Conservation (phyloP, 1,140 invertebrate genomes). For the Cotesia glomerata region DNA sequence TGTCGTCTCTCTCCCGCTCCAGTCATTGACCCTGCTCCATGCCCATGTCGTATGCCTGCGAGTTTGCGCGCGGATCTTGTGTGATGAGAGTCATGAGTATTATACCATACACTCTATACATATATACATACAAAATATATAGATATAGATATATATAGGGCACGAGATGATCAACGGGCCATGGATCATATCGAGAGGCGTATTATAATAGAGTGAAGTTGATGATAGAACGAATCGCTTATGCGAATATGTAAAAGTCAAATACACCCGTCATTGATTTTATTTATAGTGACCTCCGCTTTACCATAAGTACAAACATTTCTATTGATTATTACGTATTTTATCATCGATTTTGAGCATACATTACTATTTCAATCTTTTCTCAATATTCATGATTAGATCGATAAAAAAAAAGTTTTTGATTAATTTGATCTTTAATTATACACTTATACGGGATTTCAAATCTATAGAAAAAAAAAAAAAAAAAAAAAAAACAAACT, state of each 20-base stretch:
- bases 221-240: conserved; percentile 7
- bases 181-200: conserved; percentile 22
- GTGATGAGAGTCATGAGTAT: not conserved
- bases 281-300: not conserved
- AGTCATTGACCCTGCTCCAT: conserved; percentile 50
- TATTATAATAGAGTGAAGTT: conserved; percentile 5
- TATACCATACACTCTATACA: conserved; percentile 3
- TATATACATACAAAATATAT: no score
- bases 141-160: not conserved
- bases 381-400: no score
- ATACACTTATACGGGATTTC: not conserved
- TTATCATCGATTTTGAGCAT: not conserved
- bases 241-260: not conserved
- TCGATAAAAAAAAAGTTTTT: no score
- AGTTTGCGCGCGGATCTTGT: conserved; percentile 28
- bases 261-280: conserved; percentile 12
- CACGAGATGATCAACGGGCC: conserved; percentile 5
- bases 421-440: not conserved
- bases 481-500: conserved; percentile 31
- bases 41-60: conserved; percentile 22
- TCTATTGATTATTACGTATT: not conserved
- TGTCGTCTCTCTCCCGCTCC: conserved; percentile 40
- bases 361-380: not conserved
- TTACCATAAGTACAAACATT: not conserved
- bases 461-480: not conserved